These are phyloP conservation scores for Cabera pusaria DNA, from an alignment of 2,888 invertebrate species.

Conservation along the genomic window DNA sequence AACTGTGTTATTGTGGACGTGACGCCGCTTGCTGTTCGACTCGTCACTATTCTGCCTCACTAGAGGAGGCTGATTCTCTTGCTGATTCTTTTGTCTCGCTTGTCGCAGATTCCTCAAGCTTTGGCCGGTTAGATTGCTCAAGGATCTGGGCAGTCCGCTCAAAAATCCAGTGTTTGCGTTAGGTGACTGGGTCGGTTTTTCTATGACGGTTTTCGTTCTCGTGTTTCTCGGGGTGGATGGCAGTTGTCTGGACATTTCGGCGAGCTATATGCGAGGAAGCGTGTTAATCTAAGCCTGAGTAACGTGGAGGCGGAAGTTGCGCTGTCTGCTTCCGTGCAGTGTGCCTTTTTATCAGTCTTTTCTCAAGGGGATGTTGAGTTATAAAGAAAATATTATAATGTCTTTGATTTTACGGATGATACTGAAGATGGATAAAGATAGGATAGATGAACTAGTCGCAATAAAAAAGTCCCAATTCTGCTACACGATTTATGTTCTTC, in stretches of 20 bases:
- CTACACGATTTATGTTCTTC: too few relatives aligned
- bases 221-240: conserved; percentile 35
- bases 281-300: conserved; percentile 10
- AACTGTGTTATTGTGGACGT: conserved; percentile 60
- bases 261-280: conserved; percentile 31
- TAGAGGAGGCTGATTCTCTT: conserved; percentile 52
- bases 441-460: too few relatives aligned
- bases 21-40: conserved; percentile 43
- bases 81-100: conserved; percentile 49
- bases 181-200: conserved; percentile 37
- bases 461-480: too few relatives aligned
- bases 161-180: conserved; percentile 61
- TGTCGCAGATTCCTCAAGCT: conserved; percentile 64
- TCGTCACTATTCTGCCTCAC: conserved; percentile 64
- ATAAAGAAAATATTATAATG: too few relatives aligned
- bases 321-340: conserved; percentile 35
- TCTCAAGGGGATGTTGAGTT: too few relatives aligned
- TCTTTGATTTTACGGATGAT: too few relatives aligned
- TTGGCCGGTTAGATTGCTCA: conserved; percentile 77
- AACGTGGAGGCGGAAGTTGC: too few relatives aligned
- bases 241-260: conserved; percentile 28
- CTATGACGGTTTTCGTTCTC: conserved; percentile 33
- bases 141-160: conserved; percentile 69
- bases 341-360: too few relatives aligned
- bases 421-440: too few relatives aligned